phyloP scores from a whole-genome alignment of 2,888 invertebrate species.

The Notodonta ziczac region DNA sequence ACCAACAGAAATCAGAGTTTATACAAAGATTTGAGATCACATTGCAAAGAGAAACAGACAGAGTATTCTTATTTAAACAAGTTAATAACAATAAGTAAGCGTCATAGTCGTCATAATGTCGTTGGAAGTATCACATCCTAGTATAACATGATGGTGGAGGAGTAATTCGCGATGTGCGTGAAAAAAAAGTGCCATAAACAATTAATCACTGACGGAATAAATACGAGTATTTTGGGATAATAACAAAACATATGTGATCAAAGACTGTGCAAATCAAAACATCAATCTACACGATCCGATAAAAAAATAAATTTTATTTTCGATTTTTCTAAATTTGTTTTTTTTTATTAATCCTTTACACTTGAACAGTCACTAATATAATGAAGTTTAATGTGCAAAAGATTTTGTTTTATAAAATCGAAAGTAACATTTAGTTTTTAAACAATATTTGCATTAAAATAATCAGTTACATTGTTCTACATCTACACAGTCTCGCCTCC shows the following conservation, averaged over 20 bases:
- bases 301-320: not conserved
- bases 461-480: constrained; percentile 14
- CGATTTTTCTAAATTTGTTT: not conserved
- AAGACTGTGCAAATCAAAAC: constrained; percentile 33
- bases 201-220: constrained; percentile 25
- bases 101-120: constrained; percentile 55
- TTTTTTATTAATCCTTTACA: not conserved
- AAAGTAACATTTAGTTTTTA: not conserved
- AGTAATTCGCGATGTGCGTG: constrained; percentile 17
- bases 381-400: not conserved
- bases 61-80: constrained; percentile 39
- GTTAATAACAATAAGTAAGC: constrained; percentile 36
- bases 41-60: constrained; percentile 37
- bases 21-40: constrained; percentile 57
- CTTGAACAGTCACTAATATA: not conserved
- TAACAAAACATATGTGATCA: constrained; percentile 22
- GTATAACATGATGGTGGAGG: constrained; percentile 41
- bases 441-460: not conserved
- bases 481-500: constrained; percentile 43
- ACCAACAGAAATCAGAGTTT: constrained; percentile 28
- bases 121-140: constrained; percentile 31
- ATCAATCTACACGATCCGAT: not conserved
- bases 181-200: constrained; percentile 25
- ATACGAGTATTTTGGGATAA: constrained; percentile 22
- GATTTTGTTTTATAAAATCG: not conserved